A percentile compares a stretch with the other conserved stretches of the same genome.
These are phyloP conservation scores for Anarrhichthys ocellatus DNA, from an alignment of 2,113 vertebrate genomes.

Conservation along the genomic window DNA sequence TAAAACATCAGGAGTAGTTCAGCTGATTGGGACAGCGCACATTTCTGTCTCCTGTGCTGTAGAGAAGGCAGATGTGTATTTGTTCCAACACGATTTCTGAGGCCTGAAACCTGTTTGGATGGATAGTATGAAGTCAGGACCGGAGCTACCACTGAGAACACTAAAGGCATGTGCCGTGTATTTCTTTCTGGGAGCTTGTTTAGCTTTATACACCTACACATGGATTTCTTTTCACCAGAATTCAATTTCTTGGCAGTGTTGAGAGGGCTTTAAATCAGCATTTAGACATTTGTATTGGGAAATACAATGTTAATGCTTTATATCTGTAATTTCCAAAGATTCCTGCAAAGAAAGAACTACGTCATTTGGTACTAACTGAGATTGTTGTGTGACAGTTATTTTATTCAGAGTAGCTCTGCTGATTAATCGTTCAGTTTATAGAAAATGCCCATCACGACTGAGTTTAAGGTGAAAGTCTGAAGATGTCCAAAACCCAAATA, in stretches of 20 bases:
- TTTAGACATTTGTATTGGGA: background rate
- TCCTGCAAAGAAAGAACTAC: background rate
- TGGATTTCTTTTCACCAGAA: background rate
- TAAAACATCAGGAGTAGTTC: conserved; percentile 18
- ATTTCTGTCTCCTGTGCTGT: background rate
- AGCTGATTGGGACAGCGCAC: background rate
- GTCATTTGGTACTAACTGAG: too few species aligned
- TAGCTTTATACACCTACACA: background rate
- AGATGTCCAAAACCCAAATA: background rate
- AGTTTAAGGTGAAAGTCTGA: background rate
- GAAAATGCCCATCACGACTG: background rate
- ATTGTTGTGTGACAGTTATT: background rate
- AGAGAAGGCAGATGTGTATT: background rate
- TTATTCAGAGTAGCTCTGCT: background rate
- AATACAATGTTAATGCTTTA: background rate
- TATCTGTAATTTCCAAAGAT: background rate
- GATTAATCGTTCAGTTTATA: background rate
- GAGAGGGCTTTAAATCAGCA: background rate
- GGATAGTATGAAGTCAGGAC: background rate
- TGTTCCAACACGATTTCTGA: background rate
- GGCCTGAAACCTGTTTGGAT: background rate
- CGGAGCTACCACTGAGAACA: background rate
- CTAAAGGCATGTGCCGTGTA: background rate
- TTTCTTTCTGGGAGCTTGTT: background rate
- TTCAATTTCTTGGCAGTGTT: background rate